A percentile compares a stretch with the other conserved stretches of the same genome.
Conservation (phyloP, 2,888 invertebrate genomes). For the Trimorus sp. region DNA sequence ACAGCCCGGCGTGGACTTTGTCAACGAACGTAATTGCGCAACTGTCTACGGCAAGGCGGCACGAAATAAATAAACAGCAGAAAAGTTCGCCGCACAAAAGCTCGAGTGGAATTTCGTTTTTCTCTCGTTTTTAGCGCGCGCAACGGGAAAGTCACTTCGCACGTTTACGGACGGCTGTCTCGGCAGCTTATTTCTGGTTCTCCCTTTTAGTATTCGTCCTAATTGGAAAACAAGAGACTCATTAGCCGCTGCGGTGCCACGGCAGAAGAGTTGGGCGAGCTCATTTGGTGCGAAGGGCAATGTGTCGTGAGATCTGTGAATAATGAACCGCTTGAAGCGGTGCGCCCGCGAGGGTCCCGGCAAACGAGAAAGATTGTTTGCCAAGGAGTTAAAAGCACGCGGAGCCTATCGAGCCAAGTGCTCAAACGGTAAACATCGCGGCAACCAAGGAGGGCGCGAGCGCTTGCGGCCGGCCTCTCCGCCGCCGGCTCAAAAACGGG, state of each 20-base stretch:
- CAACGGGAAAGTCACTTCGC: constrained; percentile 64
- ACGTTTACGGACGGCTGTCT: constrained; percentile 67
- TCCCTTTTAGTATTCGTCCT: constrained; percentile 68
- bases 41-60: constrained; percentile 53
- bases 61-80: constrained; percentile 64
- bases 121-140: constrained; percentile 58
- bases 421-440: constrained; percentile 62
- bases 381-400: constrained; percentile 66
- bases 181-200: constrained; percentile 66
- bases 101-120: constrained; percentile 65
- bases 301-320: constrained; percentile 74
- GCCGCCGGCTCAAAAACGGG: no score
- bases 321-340: constrained; percentile 75
- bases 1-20: constrained; percentile 45
- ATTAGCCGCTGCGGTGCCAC: constrained; percentile 70
- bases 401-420: constrained; percentile 59
- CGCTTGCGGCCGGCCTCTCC: constrained; percentile 35
- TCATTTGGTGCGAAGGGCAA: constrained; percentile 71
- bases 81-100: constrained; percentile 60
- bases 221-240: constrained; percentile 77
- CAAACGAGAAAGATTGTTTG: constrained; percentile 70
- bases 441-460: constrained; percentile 48
- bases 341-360: constrained; percentile 53
- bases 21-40: constrained; percentile 62
- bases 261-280: constrained; percentile 68